phyloP scores from a whole-genome alignment of 2,888 invertebrate species.

The Poecilus cupreus region DNA sequence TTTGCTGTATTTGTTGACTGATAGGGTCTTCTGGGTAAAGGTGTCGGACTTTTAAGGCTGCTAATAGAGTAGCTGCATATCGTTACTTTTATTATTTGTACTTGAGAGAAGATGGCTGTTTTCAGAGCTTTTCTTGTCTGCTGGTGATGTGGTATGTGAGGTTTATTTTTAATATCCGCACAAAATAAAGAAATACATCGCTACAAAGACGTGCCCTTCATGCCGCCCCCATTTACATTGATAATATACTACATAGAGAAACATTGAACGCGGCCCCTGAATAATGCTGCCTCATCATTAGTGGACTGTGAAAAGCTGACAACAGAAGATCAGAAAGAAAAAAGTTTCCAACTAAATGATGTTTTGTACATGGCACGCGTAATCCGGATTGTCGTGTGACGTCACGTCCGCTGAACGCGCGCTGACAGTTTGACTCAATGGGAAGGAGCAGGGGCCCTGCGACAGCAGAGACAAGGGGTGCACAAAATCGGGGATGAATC shows the following conservation, averaged over 20 bases:
- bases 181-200: background rate
- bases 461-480: background rate
- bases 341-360: slow-evolving; percentile 62
- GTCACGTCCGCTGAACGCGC: slow-evolving; percentile 43
- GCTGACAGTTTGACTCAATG: slow-evolving; percentile 34
- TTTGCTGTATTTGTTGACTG: no score
- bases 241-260: slow-evolving; percentile 18
- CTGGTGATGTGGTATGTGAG: no score
- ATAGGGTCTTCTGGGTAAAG: no score
- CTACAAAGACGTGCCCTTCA: background rate
- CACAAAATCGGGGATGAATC: slow-evolving; percentile 26
- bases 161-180: no score
- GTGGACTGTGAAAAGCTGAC: slow-evolving; percentile 63
- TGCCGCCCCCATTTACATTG: background rate
- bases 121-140: no score
- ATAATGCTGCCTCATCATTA: slow-evolving; percentile 60
- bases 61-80: no score
- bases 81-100: no score
- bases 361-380: slow-evolving; percentile 57
- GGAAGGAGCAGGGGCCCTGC: background rate
- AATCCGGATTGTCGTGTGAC: slow-evolving; percentile 61
- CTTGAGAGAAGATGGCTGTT: no score
- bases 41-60: no score
- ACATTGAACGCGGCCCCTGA: slow-evolving; percentile 29
- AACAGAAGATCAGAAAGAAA: slow-evolving; percentile 60